phyloP scores from a whole-genome alignment of 2,113 vertebrate species.

The Tinamus guttatus region DNA sequence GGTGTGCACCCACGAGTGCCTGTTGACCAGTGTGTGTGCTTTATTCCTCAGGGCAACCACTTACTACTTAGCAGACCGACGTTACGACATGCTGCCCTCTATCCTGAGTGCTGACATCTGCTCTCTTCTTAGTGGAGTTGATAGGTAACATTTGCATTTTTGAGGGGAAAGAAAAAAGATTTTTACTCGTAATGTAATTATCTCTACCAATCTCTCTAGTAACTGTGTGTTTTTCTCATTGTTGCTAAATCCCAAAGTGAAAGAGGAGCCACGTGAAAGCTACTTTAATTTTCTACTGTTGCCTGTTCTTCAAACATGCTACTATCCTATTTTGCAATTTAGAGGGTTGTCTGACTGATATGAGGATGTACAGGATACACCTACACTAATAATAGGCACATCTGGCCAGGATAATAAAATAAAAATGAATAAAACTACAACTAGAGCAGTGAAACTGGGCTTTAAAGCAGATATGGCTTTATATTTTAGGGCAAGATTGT shows the following conservation, averaged over 20 bases:
- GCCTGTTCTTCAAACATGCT: neutral
- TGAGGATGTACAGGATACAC: neutral
- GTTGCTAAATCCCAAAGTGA: neutral
- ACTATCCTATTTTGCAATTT: neutral
- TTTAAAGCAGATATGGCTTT: neutral
- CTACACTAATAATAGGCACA: neutral
- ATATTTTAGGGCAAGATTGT: neutral
- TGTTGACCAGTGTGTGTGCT: neutral
- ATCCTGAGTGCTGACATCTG: conserved; percentile 91
- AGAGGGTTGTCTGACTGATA: neutral
- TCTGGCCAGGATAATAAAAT: neutral
- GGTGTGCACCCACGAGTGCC: neutral
- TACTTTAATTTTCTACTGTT: neutral
- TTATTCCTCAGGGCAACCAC: conserved; percentile 88
- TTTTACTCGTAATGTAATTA: neutral
- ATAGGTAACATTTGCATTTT: conserved; percentile 83
- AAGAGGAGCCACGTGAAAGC: neutral
- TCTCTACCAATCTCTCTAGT: neutral
- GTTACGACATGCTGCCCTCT: conserved; percentile 93
- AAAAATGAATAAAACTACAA: neutral
- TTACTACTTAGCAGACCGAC: conserved; percentile 92
- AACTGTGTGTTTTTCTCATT: neutral
- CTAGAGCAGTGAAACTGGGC: neutral
- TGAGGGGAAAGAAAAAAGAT: neutral
- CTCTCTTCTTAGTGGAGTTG: conserved; percentile 91